Evolutionary conservation across 2,113 vertebrate genomes (phyloP).

Genomic region (Egretta garzetta): DNA sequence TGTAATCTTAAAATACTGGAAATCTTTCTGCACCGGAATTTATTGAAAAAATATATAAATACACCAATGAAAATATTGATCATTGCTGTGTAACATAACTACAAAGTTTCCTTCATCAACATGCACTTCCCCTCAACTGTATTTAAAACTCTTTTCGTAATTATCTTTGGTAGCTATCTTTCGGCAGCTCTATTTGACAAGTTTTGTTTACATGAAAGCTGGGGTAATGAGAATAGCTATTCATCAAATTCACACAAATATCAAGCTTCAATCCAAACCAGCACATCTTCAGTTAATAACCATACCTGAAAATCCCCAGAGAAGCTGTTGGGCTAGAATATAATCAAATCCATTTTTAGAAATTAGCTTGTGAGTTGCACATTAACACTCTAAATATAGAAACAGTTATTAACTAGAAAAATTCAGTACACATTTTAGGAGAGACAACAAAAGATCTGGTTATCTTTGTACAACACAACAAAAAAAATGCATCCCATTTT

Average conservation of each 20-base stretch:
- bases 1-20: not conserved
- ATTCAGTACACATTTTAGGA: not conserved
- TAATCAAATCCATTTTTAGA: slow-evolving; percentile 78
- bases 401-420: slow-evolving; percentile 11
- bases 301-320: slow-evolving; percentile 98
- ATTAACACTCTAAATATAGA: not conserved
- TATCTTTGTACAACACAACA: not conserved
- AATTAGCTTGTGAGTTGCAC: not conserved
- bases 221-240: slow-evolving; percentile 17
- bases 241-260: slow-evolving; percentile 66
- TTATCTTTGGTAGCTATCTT: not conserved
- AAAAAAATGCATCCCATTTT: not conserved
- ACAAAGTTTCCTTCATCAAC: not conserved
- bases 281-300: slow-evolving; percentile 25
- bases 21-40: not conserved
- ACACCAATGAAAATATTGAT: not conserved
- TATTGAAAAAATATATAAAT: not conserved
- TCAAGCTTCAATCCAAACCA: slow-evolving; percentile 69
- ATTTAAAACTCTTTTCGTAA: not conserved
- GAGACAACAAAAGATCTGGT: not conserved
- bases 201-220: not conserved
- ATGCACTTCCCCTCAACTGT: not conserved
- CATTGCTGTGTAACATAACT: not conserved
- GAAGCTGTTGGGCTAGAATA: slow-evolving; percentile 92
- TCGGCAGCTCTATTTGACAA: not conserved